Percentiles rank a stretch among this genome's conserved stretches.
Evolutionary conservation across 2,888 invertebrate species (phyloP).

Genomic region (Nemotelus nigrinus): DNA sequence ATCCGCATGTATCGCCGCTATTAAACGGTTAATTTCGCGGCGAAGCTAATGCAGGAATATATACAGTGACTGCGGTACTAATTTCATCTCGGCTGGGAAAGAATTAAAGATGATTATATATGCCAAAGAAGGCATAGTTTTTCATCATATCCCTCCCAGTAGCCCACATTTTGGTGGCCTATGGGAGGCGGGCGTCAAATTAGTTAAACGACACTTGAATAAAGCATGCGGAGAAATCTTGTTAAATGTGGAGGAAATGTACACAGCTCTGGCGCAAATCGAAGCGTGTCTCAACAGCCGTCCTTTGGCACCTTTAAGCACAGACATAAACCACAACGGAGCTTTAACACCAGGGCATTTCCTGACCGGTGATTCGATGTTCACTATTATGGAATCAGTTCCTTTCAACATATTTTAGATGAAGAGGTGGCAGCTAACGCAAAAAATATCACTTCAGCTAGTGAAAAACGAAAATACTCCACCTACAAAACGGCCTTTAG

Average conservation of each 20-base stretch:
- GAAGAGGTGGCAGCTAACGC: neutral
- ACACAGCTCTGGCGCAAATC: too few species aligned
- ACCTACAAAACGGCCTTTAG: too few species aligned
- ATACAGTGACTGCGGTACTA: neutral
- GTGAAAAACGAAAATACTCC: too few species aligned
- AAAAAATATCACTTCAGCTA: too few species aligned
- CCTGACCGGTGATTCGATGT: neutral
- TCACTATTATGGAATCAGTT: neutral
- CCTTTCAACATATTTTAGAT: neutral
- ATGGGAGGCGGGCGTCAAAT: too few species aligned
- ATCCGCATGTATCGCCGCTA: neutral
- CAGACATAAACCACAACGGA: too few species aligned
- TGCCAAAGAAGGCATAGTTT: slow-evolving; percentile 5
- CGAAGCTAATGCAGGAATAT: neutral
- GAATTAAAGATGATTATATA: neutral
- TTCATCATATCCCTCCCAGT: neutral
- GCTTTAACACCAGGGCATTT: too few species aligned
- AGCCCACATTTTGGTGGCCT: neutral
- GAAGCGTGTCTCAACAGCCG: too few species aligned
- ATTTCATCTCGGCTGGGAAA: neutral
- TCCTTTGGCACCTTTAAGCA: too few species aligned
- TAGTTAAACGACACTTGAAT: too few species aligned
- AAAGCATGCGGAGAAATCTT: too few species aligned
- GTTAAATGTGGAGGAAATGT: too few species aligned
- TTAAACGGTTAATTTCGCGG: neutral